Evolutionary conservation across 2,113 vertebrate species (phyloP).

Genomic region (Alexandromys fortis): DNA sequence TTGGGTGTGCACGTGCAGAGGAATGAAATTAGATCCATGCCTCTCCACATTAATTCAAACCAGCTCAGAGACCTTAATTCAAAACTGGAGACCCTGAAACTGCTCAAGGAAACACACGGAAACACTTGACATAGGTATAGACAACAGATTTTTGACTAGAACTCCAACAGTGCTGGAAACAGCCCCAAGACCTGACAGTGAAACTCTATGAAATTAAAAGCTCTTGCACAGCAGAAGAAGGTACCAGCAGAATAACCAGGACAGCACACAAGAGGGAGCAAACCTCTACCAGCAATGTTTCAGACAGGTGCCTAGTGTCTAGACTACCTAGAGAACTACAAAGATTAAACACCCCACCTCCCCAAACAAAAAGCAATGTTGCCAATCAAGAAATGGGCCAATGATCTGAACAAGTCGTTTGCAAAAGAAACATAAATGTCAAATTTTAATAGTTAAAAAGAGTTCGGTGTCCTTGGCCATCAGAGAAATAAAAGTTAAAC

Average conservation of each 20-base stretch:
- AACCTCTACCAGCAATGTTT: background rate
- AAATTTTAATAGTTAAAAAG: too few relatives aligned
- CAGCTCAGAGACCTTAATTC: background rate
- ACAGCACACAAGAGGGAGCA: too few relatives aligned
- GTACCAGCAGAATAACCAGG: background rate
- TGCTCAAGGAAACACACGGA: background rate
- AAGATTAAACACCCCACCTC: background rate
- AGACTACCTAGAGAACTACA: background rate
- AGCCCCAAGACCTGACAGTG: background rate
- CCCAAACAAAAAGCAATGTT: background rate
- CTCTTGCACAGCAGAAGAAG: background rate
- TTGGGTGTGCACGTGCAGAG: background rate
- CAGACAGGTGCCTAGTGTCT: background rate
- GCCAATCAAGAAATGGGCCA: background rate
- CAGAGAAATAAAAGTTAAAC: background rate
- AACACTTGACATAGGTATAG: background rate
- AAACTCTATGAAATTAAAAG: background rate
- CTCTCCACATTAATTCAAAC: background rate
- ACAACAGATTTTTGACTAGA: background rate
- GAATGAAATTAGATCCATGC: background rate
- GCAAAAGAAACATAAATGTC: background rate
- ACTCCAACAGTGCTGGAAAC: background rate
- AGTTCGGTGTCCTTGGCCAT: background rate
- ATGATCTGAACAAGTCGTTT: background rate
- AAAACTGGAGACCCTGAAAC: background rate